Base-by-base conservation (phyloP, 1,140 invertebrate species). In the Uloborus diversus region DNA sequence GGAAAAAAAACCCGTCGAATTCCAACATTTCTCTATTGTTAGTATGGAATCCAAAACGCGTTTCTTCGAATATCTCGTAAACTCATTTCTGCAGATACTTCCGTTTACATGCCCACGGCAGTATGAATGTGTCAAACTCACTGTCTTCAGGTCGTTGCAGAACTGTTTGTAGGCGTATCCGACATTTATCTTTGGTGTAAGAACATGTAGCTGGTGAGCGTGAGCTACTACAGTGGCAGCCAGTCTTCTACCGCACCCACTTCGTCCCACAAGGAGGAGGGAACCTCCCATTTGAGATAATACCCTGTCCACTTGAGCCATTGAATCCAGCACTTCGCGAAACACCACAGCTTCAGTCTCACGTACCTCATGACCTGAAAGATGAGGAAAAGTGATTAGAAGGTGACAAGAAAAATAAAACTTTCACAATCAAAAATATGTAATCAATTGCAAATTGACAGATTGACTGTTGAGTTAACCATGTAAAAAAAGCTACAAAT, bases 201-300 rank as follows among this genome's bases (percentile, higher is more conserved):
- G 86, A 7, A 96, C 84, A 70, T 89, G 90, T 62, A 92, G 90
- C 56, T 91, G 89, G 62, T 93, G 92, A 84, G 94, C 87, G 57
- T 90, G 89, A 11, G 94, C 90, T 4, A 93, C 90, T 11, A 96
- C 88, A 83, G 90, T 90, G 4, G 92, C 88, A 1, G 93, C 91
- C 20, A 93, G 91, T 81, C 93, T 89, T 49, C 94, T 88, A 11
- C 95, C 94, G 57, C 92, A 90, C 5, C 95, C 96, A 51, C 92
- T 89, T 82, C 91, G 88, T 9, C 94, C 94, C 23, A 91, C 87
- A 61, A 97, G 84, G 11, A 97, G 85, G 30, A 95, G 82, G 33
- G 92, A 92, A 1, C 92, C 92, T 49, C 90, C 88, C 14, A 89
- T 88, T 30, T 87, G 85, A 27, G 90, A 89, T 5, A 94, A 84